These are phyloP conservation scores for Catharus bicknelli DNA, from an alignment of 2,113 vertebrate genomes.

Conservation along the genomic window DNA sequence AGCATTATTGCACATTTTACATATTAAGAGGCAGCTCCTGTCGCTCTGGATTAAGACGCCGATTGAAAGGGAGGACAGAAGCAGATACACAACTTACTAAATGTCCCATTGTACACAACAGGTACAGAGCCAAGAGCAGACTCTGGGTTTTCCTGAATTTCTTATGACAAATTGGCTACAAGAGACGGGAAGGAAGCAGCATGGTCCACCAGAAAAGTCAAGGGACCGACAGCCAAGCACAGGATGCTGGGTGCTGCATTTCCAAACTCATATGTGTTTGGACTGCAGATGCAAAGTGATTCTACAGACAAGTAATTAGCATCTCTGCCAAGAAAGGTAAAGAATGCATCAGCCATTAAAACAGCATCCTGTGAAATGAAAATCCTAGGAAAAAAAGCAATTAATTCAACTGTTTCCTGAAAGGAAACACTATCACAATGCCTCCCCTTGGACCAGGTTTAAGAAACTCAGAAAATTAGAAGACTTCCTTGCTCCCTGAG, in stretches of 20 bases:
- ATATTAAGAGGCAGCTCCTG: not conserved
- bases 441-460: conserved; percentile 9
- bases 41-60: not conserved
- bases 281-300: conserved; percentile 44
- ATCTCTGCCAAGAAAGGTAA: conserved; percentile 39
- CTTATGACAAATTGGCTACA: conserved; percentile 29
- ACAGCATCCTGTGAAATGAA: conserved; percentile 38
- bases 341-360: conserved; percentile 32
- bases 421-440: conserved; percentile 15
- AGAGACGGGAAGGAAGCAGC: conserved; percentile 33
- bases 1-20: not conserved
- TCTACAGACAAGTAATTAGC: conserved; percentile 56
- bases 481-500: conserved; percentile 18
- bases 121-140: not conserved
- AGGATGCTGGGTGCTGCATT: not conserved
- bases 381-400: not conserved
- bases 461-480: conserved; percentile 39
- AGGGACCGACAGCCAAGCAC: conserved; percentile 22
- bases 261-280: not conserved
- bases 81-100: not conserved
- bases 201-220: not conserved
- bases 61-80: not conserved
- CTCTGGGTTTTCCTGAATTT: conserved; percentile 1
- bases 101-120: not conserved
- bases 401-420: conserved; percentile 47